These are phyloP conservation scores for Jordanella pulchra DNA, from an alignment of 2,797 vertebrate genomes.

Conservation along the genomic window DNA sequence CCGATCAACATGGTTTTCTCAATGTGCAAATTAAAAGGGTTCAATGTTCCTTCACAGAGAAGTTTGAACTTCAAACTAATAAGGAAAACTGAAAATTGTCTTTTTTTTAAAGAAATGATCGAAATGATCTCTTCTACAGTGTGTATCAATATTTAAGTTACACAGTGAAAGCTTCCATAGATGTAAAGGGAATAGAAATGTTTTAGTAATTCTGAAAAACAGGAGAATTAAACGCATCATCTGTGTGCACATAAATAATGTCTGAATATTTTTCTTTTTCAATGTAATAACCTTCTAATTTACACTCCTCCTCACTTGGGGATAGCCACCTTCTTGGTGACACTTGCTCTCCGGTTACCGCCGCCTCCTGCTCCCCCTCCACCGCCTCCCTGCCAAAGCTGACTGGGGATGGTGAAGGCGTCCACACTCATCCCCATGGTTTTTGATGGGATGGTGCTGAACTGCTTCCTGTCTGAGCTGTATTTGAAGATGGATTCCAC, in stretches of 20 bases:
- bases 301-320: conserved; percentile 62
- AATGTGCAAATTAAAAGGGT: conserved; percentile 31
- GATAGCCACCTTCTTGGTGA: conserved; percentile 80
- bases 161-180: conserved; percentile 28
- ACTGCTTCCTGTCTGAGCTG: conserved; percentile 92
- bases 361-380: conserved; percentile 46
- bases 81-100: conserved; percentile 29
- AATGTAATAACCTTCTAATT: conserved; percentile 21
- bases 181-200: conserved; percentile 23
- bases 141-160: conserved; percentile 16
- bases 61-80: conserved; percentile 51
- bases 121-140: background rate
- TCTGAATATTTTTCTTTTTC: conserved; percentile 7
- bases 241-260: conserved; percentile 19
- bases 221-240: conserved; percentile 27
- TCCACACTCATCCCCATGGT: conserved; percentile 92
- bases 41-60: conserved; percentile 37
- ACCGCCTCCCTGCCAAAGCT: conserved; percentile 83
- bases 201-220: conserved; percentile 26
- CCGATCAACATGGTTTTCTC: conserved; percentile 28
- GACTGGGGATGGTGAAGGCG: conserved; percentile 89
- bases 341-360: conserved; percentile 77
- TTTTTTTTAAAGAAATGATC: conserved; percentile 46
- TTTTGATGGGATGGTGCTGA: conserved; percentile 89
- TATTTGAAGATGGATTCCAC: conserved; percentile 92